Conservation (phyloP, 2,888 invertebrate species). For the Amphipyra berbera region DNA sequence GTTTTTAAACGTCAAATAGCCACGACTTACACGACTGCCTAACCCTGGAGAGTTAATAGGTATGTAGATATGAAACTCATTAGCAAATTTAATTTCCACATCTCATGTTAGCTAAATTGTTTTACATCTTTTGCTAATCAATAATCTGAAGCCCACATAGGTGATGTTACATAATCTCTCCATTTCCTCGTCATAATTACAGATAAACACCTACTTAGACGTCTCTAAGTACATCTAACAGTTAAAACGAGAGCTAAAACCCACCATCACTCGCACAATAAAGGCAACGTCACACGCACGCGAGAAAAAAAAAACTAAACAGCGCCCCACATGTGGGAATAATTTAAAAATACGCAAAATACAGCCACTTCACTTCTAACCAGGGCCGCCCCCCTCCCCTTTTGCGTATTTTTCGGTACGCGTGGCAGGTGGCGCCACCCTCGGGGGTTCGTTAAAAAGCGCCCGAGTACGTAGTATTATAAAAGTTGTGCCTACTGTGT, state of each 20-base stretch:
- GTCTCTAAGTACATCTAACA: slow-evolving; percentile 1
- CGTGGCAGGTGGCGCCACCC: slow-evolving; percentile 88
- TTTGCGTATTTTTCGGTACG: slow-evolving; percentile 90
- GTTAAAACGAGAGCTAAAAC: slow-evolving; percentile 1
- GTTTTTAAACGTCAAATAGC: no score
- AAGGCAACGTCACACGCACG: slow-evolving; percentile 60
- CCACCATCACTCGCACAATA: slow-evolving; percentile 33
- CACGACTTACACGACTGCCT: no score
- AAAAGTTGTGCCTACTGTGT: slow-evolving; percentile 90
- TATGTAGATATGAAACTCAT: no score
- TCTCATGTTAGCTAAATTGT: no score
- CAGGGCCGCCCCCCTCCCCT: slow-evolving; percentile 74
- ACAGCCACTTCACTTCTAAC: slow-evolving; percentile 88
- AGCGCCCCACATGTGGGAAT: slow-evolving; percentile 83
- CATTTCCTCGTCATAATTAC: slow-evolving; percentile 23
- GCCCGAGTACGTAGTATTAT: slow-evolving; percentile 89
- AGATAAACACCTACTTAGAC: slow-evolving; percentile 6
- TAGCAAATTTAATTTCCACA: no score
- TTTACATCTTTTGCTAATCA: no score
- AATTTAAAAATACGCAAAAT: slow-evolving; percentile 90
- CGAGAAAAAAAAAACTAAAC: slow-evolving; percentile 81
- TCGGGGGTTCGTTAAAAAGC: slow-evolving; percentile 89
- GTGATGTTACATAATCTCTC: slow-evolving; percentile 11
- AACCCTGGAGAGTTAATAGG: no score
- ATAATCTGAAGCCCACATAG: no score